Evolutionary conservation across 2,113 vertebrate genomes (phyloP).

Genomic region (Zeus faber): DNA sequence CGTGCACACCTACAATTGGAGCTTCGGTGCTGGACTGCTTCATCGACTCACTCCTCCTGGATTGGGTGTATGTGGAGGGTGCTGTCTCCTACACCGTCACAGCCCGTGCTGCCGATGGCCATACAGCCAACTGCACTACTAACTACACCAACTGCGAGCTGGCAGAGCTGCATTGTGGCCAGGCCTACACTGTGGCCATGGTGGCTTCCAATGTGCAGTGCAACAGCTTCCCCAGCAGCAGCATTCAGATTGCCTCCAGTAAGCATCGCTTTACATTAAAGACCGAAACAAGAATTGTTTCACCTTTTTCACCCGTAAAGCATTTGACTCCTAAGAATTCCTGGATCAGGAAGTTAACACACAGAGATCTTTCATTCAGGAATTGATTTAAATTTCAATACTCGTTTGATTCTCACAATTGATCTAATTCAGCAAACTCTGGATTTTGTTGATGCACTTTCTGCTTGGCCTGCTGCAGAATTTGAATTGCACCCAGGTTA

Average conservation of each 20-base stretch:
- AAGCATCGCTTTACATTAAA: too few relatives aligned
- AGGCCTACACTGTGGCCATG: slow-evolving; percentile 47
- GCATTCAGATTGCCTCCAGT: slow-evolving; percentile 62
- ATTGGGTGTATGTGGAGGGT: slow-evolving; percentile 51
- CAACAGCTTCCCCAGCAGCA: slow-evolving; percentile 49
- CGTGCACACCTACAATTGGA: slow-evolving; percentile 60
- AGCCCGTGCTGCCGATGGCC: slow-evolving; percentile 25
- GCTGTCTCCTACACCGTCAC: slow-evolving; percentile 54
- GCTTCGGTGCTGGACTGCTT: slow-evolving; percentile 60
- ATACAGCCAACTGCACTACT: slow-evolving; percentile 47
- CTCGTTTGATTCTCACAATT: too few relatives aligned
- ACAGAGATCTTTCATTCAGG: too few relatives aligned
- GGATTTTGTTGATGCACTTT: too few relatives aligned
- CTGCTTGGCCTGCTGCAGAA: too few relatives aligned
- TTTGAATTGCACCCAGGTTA: too few relatives aligned
- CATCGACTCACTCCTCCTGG: slow-evolving; percentile 50
- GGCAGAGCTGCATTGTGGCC: slow-evolving; percentile 57
- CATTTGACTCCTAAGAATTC: too few relatives aligned
- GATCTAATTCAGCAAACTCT: too few relatives aligned
- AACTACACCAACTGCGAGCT: slow-evolving; percentile 69
- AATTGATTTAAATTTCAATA: too few relatives aligned
- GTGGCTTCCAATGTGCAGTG: slow-evolving; percentile 60
- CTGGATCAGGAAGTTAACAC: too few relatives aligned
- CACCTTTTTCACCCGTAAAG: too few relatives aligned
- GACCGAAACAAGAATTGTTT: too few relatives aligned